A percentile compares a stretch with the other conserved stretches of the same genome.
These are phyloP conservation scores for Xanthostigma xanthostigma DNA, from an alignment of 2,888 invertebrate genomes.

Conservation along the genomic window DNA sequence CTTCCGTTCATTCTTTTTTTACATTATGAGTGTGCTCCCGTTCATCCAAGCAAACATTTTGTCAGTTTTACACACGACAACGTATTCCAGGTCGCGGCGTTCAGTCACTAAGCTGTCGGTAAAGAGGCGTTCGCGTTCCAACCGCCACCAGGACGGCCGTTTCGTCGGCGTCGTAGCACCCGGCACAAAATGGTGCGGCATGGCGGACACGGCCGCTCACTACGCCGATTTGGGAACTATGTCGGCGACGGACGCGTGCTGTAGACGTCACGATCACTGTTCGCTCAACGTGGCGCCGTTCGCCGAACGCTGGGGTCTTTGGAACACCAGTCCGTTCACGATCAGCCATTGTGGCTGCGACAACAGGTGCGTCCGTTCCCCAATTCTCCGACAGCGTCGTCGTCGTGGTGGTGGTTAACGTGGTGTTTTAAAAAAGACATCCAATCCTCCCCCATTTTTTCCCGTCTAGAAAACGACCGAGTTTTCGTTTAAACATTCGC, in stretches of 20 bases:
- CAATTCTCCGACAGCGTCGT: not conserved
- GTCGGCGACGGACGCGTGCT: conserved; percentile 50
- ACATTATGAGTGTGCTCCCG: too few relatives aligned
- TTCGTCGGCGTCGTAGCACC: conserved; percentile 29
- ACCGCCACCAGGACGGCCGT: too few relatives aligned
- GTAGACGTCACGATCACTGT: conserved; percentile 60
- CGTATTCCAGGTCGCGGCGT: too few relatives aligned
- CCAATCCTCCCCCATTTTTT: conserved; percentile 9
- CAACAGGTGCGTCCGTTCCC: conserved; percentile 43
- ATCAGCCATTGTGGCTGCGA: conserved; percentile 66
- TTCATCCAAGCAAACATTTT: too few relatives aligned
- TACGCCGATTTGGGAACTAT: conserved; percentile 46
- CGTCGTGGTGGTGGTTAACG: not conserved
- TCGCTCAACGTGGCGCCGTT: conserved; percentile 44
- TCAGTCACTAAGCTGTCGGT: too few relatives aligned
- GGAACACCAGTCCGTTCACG: conserved; percentile 57
- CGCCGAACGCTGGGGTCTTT: conserved; percentile 40
- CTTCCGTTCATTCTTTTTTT: too few relatives aligned
- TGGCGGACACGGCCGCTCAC: conserved; percentile 36
- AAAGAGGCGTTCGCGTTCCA: too few relatives aligned
- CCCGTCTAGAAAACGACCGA: too few relatives aligned
- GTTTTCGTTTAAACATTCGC: too few relatives aligned
- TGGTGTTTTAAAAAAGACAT: conserved; percentile 1
- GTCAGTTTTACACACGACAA: too few relatives aligned
- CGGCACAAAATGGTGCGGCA: conserved; percentile 65